phyloP scores from a whole-genome alignment of 2,888 invertebrate genomes.

The Oxystoma pomonae region DNA sequence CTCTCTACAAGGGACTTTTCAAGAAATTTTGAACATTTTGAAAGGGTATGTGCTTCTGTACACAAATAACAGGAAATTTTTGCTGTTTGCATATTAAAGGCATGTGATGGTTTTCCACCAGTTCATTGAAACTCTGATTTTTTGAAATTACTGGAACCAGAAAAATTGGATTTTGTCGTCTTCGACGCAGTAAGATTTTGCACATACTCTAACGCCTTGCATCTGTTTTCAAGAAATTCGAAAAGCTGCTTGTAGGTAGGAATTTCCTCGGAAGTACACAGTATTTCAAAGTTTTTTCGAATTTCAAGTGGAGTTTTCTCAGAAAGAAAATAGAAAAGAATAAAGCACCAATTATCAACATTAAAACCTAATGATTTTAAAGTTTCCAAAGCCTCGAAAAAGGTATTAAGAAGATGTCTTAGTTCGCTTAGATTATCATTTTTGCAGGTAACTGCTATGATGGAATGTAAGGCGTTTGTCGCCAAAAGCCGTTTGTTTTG shows the following conservation, averaged over 20 bases:
- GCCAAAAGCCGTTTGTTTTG: background rate
- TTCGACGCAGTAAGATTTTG: too few relatives aligned
- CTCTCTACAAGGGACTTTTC: background rate
- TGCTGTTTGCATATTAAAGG: background rate
- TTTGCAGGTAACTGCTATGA: background rate
- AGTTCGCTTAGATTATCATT: background rate
- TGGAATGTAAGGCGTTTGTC: background rate
- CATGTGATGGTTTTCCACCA: too few relatives aligned
- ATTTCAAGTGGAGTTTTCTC: background rate
- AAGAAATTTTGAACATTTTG: background rate
- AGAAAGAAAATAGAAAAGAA: background rate
- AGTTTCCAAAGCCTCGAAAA: background rate
- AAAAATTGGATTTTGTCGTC: too few relatives aligned
- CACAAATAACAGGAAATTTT: background rate
- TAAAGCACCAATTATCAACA: background rate
- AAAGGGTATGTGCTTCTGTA: background rate
- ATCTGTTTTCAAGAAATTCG: background rate
- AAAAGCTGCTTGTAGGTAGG: background rate
- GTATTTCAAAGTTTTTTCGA: background rate
- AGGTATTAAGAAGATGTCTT: background rate
- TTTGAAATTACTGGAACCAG: too few relatives aligned
- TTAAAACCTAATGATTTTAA: background rate
- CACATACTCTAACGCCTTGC: background rate
- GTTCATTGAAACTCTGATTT: too few relatives aligned
- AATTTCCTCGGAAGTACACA: background rate